Conservation (phyloP, 1,140 invertebrate species). For the Leptinotarsa defecta region DNA sequence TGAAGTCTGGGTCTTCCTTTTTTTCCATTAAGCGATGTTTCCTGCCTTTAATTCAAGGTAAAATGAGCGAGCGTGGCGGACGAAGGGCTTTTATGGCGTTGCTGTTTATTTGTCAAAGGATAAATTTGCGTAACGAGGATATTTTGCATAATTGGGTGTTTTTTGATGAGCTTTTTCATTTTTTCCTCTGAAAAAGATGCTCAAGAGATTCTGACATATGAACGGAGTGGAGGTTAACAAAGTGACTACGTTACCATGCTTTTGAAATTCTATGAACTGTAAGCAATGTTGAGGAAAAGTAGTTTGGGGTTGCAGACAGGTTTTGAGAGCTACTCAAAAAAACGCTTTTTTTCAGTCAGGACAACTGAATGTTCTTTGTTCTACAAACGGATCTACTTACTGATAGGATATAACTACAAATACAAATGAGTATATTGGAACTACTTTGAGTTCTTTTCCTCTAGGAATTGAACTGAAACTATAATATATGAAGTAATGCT, state of each 20-base stretch:
- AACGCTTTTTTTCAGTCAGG: no score
- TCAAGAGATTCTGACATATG: no score
- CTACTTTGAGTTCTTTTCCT: background rate
- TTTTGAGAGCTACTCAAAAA: no score
- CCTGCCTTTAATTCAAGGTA: constrained; percentile 2
- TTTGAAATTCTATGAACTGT: no score
- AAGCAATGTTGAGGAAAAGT: no score
- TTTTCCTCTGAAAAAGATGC: background rate
- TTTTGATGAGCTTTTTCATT: background rate
- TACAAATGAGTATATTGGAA: background rate
- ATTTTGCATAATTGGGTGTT: background rate
- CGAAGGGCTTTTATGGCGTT: background rate
- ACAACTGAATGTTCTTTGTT: no score
- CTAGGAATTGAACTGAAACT: constrained; percentile 36
- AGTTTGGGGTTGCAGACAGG: no score
- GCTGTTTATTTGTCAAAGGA: background rate
- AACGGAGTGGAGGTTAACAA: no score
- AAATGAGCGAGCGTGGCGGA: background rate
- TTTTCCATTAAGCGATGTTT: background rate
- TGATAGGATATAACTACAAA: no score
- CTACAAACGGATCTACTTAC: no score
- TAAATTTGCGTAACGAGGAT: background rate
- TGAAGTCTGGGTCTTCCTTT: no score
- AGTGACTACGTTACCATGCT: no score
- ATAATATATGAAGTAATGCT: constrained; percentile 41